These are phyloP conservation scores for Pectinophora gossypiella DNA, from an alignment of 1,140 invertebrate species.

Conservation along the genomic window DNA sequence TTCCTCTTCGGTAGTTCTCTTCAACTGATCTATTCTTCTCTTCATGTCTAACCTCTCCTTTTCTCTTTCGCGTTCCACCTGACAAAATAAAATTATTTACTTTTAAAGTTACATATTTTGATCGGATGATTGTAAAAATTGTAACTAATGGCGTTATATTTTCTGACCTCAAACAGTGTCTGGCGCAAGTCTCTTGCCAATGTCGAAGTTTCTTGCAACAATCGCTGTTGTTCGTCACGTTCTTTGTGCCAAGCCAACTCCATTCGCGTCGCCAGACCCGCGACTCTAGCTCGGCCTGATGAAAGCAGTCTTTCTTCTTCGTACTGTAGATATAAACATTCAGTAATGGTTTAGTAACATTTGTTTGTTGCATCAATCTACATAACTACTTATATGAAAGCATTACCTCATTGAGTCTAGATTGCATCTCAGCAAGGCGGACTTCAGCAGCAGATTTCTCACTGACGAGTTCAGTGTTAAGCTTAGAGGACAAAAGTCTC, in stretches of 20 bases:
- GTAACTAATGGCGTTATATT: no score
- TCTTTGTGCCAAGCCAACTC: conserved; percentile 98
- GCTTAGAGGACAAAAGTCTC: conserved; percentile 86
- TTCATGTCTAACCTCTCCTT: conserved; percentile 92
- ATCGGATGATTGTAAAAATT: not conserved
- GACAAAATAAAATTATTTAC: conserved; percentile 22
- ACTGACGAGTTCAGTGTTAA: conserved; percentile 92
- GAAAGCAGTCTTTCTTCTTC: conserved; percentile 88
- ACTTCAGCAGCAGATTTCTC: conserved; percentile 93
- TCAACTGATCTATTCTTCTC: conserved; percentile 88
- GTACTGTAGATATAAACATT: conserved; percentile 74
- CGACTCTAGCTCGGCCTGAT: conserved; percentile 88
- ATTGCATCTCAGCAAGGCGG: conserved; percentile 91
- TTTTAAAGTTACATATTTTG: not conserved
- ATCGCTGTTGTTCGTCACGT: conserved; percentile 91
- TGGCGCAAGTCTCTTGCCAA: conserved; percentile 91
- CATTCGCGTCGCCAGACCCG: conserved; percentile 90
- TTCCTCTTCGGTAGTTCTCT: conserved; percentile 90
- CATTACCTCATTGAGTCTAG: conserved; percentile 91
- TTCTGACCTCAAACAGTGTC: conserved; percentile 86
- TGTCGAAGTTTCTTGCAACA: conserved; percentile 93
- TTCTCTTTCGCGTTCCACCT: conserved; percentile 91
- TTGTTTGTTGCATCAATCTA: not conserved
- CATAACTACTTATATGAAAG: not conserved
- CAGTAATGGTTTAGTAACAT: no score